phyloP scores from a whole-genome alignment of 2,113 vertebrate genomes.

The Dascyllus trimaculatus region DNA sequence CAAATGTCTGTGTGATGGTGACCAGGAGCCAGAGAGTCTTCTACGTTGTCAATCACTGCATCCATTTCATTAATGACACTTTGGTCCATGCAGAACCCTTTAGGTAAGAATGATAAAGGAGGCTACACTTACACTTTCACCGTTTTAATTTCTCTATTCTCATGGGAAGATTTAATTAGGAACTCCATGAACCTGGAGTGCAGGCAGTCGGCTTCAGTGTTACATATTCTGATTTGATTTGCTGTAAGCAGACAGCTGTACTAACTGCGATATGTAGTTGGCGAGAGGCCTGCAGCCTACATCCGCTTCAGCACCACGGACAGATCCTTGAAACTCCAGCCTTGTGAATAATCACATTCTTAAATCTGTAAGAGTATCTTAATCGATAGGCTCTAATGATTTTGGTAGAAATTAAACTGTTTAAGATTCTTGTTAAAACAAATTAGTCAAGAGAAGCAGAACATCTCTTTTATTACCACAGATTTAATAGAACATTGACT shows the following conservation, averaged over 20 bases:
- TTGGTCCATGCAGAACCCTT: background rate
- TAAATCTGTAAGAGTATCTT: background rate
- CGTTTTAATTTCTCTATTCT: slow-evolving; percentile 23
- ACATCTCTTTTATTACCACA: background rate
- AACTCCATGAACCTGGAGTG: slow-evolving; percentile 2
- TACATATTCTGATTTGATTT: slow-evolving; percentile 10
- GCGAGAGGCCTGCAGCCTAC: background rate
- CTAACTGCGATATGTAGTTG: background rate
- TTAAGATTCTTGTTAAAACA: background rate
- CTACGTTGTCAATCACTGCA: slow-evolving; percentile 25
- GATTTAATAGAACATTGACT: background rate
- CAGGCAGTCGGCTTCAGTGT: background rate
- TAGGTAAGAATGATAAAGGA: background rate
- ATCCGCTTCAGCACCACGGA: slow-evolving; percentile 63
- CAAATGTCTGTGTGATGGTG: slow-evolving; percentile 22
- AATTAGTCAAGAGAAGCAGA: background rate
- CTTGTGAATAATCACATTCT: background rate
- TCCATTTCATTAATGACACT: slow-evolving; percentile 13
- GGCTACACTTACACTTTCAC: background rate
- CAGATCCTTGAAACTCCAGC: background rate
- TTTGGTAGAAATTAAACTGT: background rate
- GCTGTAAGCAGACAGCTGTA: background rate
- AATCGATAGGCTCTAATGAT: background rate
- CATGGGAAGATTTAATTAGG: slow-evolving; percentile 21
- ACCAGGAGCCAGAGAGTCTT: slow-evolving; percentile 1